phyloP scores from a whole-genome alignment of 2,113 vertebrate genomes.

The Cephalopterus ornatus region DNA sequence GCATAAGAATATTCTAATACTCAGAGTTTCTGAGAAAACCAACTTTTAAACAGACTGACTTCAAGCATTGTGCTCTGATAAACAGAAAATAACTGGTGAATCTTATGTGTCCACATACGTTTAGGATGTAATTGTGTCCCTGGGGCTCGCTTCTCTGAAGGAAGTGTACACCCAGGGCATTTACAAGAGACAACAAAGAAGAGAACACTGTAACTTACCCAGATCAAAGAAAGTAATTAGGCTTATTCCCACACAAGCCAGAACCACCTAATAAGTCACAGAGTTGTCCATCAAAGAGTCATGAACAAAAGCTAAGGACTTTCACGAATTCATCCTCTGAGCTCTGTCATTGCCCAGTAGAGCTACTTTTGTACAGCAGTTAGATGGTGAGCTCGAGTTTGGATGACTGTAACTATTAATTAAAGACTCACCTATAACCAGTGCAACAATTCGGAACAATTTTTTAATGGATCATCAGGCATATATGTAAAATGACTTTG shows the following conservation, averaged over 20 bases:
- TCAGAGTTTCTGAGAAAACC: background rate
- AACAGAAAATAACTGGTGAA: background rate
- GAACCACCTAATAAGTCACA: background rate
- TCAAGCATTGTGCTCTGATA: background rate
- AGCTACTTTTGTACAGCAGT: background rate
- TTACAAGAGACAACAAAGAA: background rate
- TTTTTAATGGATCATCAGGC: background rate
- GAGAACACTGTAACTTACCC: background rate
- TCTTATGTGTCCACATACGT: fast-evolving
- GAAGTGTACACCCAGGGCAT: background rate
- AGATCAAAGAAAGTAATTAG: background rate
- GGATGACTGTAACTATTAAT: background rate
- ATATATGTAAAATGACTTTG: background rate
- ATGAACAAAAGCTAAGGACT: background rate
- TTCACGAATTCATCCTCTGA: background rate
- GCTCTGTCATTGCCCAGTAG: background rate
- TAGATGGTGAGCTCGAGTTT: background rate
- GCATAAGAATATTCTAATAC: background rate
- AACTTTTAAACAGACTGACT: background rate
- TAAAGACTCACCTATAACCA: background rate
- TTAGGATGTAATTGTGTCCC: background rate
- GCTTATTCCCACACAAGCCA: background rate
- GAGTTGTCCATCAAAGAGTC: background rate
- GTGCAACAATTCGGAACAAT: background rate
- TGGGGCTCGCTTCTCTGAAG: background rate